Evolutionary conservation across 2,888 invertebrate genomes (phyloP).

Genomic region (Parasteatoda lunata): DNA sequence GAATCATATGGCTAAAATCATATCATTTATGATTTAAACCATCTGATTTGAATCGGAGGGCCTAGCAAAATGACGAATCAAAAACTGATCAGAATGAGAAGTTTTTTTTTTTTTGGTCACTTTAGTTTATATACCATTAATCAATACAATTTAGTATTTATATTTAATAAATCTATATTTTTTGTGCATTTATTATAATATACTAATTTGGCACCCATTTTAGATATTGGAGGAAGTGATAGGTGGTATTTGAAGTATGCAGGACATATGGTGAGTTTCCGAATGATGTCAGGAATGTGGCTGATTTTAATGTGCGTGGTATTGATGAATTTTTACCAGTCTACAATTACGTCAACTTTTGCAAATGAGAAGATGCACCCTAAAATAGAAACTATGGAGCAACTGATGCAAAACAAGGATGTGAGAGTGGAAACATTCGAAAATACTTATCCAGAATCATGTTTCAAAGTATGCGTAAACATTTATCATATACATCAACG

Average conservation of each 20-base stretch:
- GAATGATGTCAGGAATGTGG: conserved; percentile 21
- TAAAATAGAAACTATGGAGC: conserved; percentile 12
- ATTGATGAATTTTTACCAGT: conserved; percentile 35
- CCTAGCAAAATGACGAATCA: too few relatives aligned
- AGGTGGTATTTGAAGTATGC: conserved; percentile 20
- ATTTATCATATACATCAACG: too few relatives aligned
- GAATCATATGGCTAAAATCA: too few relatives aligned
- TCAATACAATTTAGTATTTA: too few relatives aligned
- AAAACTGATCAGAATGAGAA: too few relatives aligned
- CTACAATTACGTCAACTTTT: conserved; percentile 31
- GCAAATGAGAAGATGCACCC: conserved; percentile 33
- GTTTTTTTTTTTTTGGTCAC: too few relatives aligned
- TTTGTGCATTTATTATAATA: too few relatives aligned
- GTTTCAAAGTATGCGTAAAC: conserved; percentile 8
- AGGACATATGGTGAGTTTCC: conserved; percentile 11
- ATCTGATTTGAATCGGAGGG: too few relatives aligned
- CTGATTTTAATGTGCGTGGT: conserved; percentile 7
- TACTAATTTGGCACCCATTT: not conserved
- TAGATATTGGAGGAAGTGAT: conserved; percentile 2
- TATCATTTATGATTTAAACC: too few relatives aligned
- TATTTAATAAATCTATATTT: too few relatives aligned
- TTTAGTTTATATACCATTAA: too few relatives aligned
- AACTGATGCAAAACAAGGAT: conserved; percentile 2
- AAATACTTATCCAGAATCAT: conserved; percentile 6
- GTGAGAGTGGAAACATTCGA: not conserved